Evolutionary conservation across 2,113 vertebrate genomes (phyloP).

Genomic region (Rhinoderma darwinii): DNA sequence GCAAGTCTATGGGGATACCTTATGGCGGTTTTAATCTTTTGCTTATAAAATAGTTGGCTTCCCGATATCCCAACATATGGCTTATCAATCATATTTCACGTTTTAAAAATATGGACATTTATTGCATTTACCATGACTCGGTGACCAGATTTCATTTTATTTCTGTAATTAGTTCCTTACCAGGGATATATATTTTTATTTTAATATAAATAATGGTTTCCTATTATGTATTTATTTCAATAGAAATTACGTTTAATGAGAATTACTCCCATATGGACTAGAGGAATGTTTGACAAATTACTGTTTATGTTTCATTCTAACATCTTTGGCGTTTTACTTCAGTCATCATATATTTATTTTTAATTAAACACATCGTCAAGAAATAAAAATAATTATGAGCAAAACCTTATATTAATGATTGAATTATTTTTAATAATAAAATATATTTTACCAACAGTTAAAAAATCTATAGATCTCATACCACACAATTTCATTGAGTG

Average conservation of each 20-base stretch:
- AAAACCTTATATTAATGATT: neutral
- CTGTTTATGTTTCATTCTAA: constrained; percentile 49
- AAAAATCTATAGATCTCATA: neutral
- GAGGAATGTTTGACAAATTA: constrained; percentile 45
- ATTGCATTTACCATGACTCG: constrained; percentile 50
- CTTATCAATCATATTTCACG: constrained; percentile 60
- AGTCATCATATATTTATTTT: constrained; percentile 35
- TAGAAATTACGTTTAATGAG: constrained; percentile 53
- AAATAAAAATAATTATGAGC: constrained; percentile 30
- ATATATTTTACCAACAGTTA: constrained; percentile 2
- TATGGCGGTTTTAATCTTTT: constrained; percentile 56
- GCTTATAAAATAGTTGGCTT: constrained; percentile 53
- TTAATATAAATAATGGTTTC: constrained; percentile 58
- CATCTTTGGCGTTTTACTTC: constrained; percentile 9
- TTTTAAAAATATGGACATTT: constrained; percentile 55
- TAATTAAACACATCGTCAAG: constrained; percentile 52
- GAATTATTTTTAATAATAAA: constrained; percentile 9
- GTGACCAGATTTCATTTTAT: constrained; percentile 58
- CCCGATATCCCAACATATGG: constrained; percentile 47
- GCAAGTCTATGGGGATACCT: constrained; percentile 32
- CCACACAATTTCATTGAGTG: no score
- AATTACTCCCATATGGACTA: constrained; percentile 43
- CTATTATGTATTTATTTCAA: constrained; percentile 58
- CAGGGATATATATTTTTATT: constrained; percentile 40
- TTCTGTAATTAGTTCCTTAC: constrained; percentile 55